Evolutionary conservation across 2,797 vertebrate species (phyloP), one percentile per base, ranked within the genome.

Genomic region (Acipenser oxyrinchus): DNA sequence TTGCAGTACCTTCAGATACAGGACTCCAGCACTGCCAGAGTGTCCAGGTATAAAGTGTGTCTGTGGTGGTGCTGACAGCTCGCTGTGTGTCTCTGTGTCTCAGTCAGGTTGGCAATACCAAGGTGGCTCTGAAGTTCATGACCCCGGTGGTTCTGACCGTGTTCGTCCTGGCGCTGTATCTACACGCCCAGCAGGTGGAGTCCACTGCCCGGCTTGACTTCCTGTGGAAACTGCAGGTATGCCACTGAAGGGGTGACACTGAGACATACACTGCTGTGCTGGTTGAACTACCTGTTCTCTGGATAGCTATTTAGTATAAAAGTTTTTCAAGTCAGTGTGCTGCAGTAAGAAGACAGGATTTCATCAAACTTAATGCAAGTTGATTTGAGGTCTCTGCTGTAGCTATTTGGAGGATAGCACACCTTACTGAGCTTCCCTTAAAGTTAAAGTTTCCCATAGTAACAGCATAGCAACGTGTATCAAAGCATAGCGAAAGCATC

Each of bases 171-270:
- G 95, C 95, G 0, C 88, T 97, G 60, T 97, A 97, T 79, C 91
- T 97, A 73, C 95, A 97, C 10, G 93, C 93, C 23, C 95, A 96
- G 88, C 95, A 96, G 86, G 94, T 97, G 6, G 95, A 98, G 80
- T 97, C 95, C 1, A 98, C 95, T 0, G 94, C 95, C n/a, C 92
- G 95, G 69, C 91, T 97, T 2, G 95, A 97, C 85, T 97, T 98
- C 85, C 93, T 97, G 71, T 98, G 95, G 95, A 98, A 98, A 82
- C 83, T 96, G 75, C 94, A 98, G 95, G 95, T 97, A 88, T 11
- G 62, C 2, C 53, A 11, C 52, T n/a, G n/a, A 55, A 3, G 6
- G 52, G 52, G 9, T 10, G 52, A n/a, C 23, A 37, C n/a, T 2
- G 52, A 55, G 4, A 55, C 9, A 55, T 55, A n/a, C 52, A 55